These are phyloP conservation scores for Vidua chalybeata DNA, from an alignment of 2,113 vertebrate species.

Conservation along the genomic window DNA sequence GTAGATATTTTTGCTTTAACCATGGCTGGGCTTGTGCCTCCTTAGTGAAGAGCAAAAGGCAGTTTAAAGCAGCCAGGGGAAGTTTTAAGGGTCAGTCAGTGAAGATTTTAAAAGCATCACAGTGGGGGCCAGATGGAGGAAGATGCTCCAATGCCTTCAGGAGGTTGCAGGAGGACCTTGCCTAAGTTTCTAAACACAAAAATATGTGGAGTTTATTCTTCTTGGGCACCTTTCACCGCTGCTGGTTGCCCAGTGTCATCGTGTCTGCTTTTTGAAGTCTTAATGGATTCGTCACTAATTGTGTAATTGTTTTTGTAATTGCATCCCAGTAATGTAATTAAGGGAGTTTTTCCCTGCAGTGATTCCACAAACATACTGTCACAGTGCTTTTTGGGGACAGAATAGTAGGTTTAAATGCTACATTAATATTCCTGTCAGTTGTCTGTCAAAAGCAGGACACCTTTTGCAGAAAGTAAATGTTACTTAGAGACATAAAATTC, in stretches of 20 bases:
- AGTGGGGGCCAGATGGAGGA: neutral
- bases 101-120: neutral
- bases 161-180: neutral
- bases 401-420: neutral
- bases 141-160: neutral
- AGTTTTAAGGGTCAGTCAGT: neutral
- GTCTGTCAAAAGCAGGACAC: neutral
- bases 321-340: neutral
- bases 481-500: neutral
- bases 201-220: fast-evolving
- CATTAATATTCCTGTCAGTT: neutral
- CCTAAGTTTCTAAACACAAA: neutral
- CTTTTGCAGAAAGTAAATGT: neutral
- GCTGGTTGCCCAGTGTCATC: neutral
- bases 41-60: neutral
- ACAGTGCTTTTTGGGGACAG: neutral
- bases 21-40: neutral
- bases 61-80: neutral
- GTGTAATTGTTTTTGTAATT: neutral
- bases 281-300: neutral
- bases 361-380: neutral
- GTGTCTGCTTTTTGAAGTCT: neutral
- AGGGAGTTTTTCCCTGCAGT: fast-evolving
- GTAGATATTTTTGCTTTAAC: neutral
- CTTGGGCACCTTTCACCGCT: neutral